A percentile compares a stretch with the other conserved stretches of the same genome.
Conservation (phyloP, 2,797 vertebrate genomes). For the Serranus cabrilla region DNA sequence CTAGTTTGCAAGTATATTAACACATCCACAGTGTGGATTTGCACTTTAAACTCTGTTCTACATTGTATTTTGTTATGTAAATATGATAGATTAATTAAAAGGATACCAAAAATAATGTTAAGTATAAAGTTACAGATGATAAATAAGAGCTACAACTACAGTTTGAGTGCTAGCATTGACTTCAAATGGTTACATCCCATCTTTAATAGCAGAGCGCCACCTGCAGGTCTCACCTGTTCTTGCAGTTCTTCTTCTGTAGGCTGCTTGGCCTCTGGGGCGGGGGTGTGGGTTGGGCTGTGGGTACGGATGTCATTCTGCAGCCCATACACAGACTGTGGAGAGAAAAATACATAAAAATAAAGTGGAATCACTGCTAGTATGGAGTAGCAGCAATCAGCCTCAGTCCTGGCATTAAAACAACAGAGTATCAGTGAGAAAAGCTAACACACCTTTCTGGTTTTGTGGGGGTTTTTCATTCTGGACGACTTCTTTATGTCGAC, state of each 20-base stretch:
- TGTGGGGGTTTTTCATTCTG: conserved; percentile 98
- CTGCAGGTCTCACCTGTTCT: conserved; percentile 88
- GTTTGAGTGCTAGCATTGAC: background rate
- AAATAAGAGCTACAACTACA: background rate
- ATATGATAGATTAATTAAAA: background rate
- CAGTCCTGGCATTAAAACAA: conserved; percentile 35
- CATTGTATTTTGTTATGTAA: background rate
- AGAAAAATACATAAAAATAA: conserved; percentile 6
- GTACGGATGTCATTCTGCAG: conserved; percentile 96
- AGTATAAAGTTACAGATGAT: background rate
- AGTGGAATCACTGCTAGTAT: conserved; percentile 7
- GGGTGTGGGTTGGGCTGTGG: conserved; percentile 95
- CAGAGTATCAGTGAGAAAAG: background rate
- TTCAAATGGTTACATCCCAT: background rate
- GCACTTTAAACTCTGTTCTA: background rate
- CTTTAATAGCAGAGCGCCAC: background rate
- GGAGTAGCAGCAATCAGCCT: background rate
- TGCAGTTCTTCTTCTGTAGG: conserved; percentile 95
- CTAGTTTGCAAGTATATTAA: background rate
- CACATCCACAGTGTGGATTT: background rate
- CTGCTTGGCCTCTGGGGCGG: conserved; percentile 92
- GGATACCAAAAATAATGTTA: background rate
- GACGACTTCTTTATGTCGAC: conserved; percentile 99
- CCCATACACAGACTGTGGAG: conserved; percentile 93
- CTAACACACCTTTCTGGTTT: conserved; percentile 94